These are phyloP conservation scores for Ornithoptera priamus DNA, from an alignment of 2,888 invertebrate genomes.

Conservation along the genomic window DNA sequence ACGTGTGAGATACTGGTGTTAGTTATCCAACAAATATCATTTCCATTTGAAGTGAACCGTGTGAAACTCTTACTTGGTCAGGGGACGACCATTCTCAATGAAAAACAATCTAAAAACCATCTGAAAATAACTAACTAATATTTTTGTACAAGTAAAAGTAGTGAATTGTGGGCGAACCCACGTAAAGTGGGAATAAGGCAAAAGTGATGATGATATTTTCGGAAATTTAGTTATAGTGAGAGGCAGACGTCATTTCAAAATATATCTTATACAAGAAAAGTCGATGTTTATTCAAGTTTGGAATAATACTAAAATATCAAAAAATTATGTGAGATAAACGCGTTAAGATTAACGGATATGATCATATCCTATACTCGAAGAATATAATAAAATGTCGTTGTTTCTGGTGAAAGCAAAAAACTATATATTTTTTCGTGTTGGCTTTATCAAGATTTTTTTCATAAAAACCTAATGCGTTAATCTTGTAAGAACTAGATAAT, in stretches of 20 bases:
- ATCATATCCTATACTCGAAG: neutral
- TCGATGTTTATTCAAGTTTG: no score
- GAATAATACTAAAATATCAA: constrained; percentile 5
- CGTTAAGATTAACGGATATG: neutral
- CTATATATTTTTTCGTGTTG: no score
- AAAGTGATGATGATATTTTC: neutral
- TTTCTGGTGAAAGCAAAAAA: neutral
- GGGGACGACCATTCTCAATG: neutral
- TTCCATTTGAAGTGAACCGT: constrained; percentile 21
- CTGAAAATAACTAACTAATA: neutral
- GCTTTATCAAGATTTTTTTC: no score
- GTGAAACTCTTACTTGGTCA: constrained; percentile 8
- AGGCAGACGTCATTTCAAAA: no score
- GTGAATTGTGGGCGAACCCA: no score
- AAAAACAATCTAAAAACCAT: neutral
- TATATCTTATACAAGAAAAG: neutral
- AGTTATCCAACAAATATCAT: constrained; percentile 18
- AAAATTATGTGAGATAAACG: neutral
- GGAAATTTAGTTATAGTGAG: neutral
- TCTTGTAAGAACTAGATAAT: no score
- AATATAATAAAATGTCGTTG: neutral
- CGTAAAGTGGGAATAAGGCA: no score
- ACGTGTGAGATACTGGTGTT: constrained; percentile 24
- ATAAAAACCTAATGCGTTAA: no score
- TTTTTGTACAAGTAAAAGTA: neutral